A percentile compares a stretch with the other conserved stretches of the same genome.
These are phyloP conservation scores for Hydractinia symbiolongicarpus DNA, from an alignment of 30 jellyfish, hydroid and myxozoan species.

Conservation along the genomic window DNA sequence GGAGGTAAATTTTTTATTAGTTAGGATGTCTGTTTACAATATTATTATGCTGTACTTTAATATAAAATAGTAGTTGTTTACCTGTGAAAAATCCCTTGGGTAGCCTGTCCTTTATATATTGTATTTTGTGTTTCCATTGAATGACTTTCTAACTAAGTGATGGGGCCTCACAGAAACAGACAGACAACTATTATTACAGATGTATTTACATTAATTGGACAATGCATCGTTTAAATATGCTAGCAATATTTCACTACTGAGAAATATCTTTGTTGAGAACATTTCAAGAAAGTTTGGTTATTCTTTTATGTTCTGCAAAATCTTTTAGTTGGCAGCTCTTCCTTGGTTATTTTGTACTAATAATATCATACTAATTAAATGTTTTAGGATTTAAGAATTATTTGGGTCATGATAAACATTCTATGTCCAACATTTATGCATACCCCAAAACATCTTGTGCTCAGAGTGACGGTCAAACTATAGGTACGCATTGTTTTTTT, in stretches of 20 bases:
- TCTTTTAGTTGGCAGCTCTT: not conserved
- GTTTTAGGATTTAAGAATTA: slow-evolving; percentile 56
- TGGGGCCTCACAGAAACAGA: no score
- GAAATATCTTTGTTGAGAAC: no score
- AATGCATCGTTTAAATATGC: no score
- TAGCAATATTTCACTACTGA: no score
- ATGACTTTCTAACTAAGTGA: no score
- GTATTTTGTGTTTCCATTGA: no score
- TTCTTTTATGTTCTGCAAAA: not conserved
- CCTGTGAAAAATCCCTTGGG: not conserved
- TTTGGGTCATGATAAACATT: slow-evolving; percentile 64
- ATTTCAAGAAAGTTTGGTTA: no score
- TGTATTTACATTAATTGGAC: no score
- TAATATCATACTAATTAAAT: not conserved
- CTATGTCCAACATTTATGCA: slow-evolving; percentile 51
- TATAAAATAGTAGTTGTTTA: not conserved
- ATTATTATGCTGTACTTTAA: not conserved
- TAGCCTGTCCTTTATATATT: not conserved
- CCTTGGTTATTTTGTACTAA: not conserved
- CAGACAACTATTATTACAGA: no score
- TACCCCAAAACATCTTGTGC: slow-evolving; percentile 63
- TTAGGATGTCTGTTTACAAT: not conserved
- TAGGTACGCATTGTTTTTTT: slow-evolving; percentile 22
- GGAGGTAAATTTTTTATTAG: slow-evolving; percentile 43
- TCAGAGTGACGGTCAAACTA: slow-evolving; percentile 66